phyloP scores from a whole-genome alignment of 2,797 vertebrate species.

The Lophius americanus region DNA sequence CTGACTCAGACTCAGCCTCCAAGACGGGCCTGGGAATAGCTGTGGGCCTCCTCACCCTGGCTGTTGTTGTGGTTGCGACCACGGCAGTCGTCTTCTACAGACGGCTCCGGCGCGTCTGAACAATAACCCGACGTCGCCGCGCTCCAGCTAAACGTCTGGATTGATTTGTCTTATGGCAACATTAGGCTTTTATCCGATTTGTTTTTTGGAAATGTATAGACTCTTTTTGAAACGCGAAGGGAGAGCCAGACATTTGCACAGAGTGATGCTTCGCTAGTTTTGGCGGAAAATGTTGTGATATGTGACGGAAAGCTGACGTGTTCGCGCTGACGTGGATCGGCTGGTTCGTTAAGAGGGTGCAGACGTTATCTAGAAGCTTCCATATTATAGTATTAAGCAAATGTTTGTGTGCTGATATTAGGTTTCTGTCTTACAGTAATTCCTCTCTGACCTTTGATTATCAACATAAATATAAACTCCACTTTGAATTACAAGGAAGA shows the following conservation, averaged over 20 bases:
- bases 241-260: background rate
- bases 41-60: slow-evolving; percentile 71
- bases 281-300: slow-evolving; percentile 1
- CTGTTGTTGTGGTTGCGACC: slow-evolving; percentile 43
- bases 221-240: background rate
- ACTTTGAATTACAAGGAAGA: too few relatives aligned
- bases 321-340: slow-evolving; percentile 12
- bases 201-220: background rate
- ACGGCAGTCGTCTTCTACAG: slow-evolving; percentile 65
- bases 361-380: background rate
- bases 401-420: too few relatives aligned
- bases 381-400: too few relatives aligned
- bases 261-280: background rate
- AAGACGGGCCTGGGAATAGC: slow-evolving; percentile 71
- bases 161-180: background rate
- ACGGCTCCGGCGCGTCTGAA: slow-evolving; percentile 46
- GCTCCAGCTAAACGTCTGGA: background rate
- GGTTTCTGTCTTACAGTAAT: too few relatives aligned
- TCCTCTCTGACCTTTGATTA: too few relatives aligned
- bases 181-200: too few relatives aligned
- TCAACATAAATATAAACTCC: too few relatives aligned
- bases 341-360: slow-evolving; percentile 21
- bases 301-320: slow-evolving; percentile 14
- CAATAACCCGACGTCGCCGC: background rate
- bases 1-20: slow-evolving; percentile 6